Percentiles rank a stretch among this genome's conserved stretches.
Conservation (phyloP, 2,797 vertebrate species). For the Silurus aristotelis region DNA sequence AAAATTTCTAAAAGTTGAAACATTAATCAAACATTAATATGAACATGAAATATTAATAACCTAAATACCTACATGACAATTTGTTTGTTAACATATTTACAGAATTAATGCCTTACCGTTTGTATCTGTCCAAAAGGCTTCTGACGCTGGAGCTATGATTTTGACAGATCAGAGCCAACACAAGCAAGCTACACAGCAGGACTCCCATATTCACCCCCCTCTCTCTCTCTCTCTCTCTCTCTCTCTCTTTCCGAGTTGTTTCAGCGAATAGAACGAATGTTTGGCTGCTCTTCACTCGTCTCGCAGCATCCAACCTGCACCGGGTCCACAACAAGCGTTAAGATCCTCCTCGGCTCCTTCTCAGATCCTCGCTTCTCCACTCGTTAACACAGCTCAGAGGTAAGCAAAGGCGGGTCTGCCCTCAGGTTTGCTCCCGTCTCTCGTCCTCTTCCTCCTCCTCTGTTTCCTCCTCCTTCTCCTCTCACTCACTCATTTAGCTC, state of each 20-base stretch:
- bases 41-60: background rate
- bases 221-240: background rate
- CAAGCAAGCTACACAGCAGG: conserved; percentile 67
- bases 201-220: conserved; percentile 73
- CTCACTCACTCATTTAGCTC: conserved; percentile 23
- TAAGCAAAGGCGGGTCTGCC: conserved; percentile 19
- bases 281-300: conserved; percentile 13
- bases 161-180: conserved; percentile 74
- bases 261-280: conserved; percentile 5
- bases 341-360: background rate
- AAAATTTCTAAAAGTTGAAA: background rate
- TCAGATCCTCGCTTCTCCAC: background rate
- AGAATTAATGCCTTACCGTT: conserved; percentile 76
- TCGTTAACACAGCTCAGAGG: conserved; percentile 12
- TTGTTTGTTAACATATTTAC: background rate
- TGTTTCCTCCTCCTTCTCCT: conserved; percentile 1
- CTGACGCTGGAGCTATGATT: conserved; percentile 71
- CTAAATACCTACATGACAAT: background rate
- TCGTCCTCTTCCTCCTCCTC: conserved; percentile 25
- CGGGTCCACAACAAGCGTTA: conserved; percentile 16
- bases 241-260: conserved; percentile 1
- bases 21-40: background rate
- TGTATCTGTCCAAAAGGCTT: conserved; percentile 73
- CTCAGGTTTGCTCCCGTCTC: conserved; percentile 28
- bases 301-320: conserved; percentile 39